Conservation (phyloP, 2,888 invertebrate species). For the Cenopis cana region DNA sequence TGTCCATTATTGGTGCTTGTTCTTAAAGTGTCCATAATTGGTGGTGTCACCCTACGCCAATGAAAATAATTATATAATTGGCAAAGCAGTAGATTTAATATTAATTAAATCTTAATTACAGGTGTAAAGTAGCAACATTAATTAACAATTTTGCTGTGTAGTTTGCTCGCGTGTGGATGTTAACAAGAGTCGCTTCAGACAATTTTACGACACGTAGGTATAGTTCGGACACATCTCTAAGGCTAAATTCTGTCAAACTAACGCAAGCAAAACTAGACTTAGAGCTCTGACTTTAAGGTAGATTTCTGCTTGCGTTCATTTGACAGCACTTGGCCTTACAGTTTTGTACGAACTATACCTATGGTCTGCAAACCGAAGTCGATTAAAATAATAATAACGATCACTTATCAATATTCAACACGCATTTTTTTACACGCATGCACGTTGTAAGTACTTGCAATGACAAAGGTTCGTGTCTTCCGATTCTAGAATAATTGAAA, state of each 20-base stretch:
- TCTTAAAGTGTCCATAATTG: too few species aligned
- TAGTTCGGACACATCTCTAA: too few species aligned
- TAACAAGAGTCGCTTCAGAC: slow-evolving; percentile 21
- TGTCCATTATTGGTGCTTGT: too few species aligned
- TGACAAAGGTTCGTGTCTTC: not conserved
- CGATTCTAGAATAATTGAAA: not conserved
- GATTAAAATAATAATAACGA: not conserved
- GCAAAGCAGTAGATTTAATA: slow-evolving; percentile 3
- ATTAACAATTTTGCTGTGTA: slow-evolving; percentile 35
- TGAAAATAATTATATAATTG: not conserved
- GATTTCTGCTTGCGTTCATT: too few species aligned
- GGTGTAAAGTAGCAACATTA: slow-evolving; percentile 32
- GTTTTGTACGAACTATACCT: too few species aligned
- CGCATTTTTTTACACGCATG: not conserved
- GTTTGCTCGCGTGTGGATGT: slow-evolving; percentile 27
- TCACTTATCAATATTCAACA: too few species aligned
- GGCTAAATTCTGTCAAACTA: too few species aligned
- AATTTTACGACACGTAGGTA: not conserved
- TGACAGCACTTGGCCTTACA: too few species aligned
- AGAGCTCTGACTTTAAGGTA: too few species aligned
- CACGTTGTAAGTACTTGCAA: too few species aligned
- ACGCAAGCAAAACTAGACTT: too few species aligned
- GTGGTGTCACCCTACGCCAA: not conserved
- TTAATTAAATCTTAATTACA: slow-evolving; percentile 37
- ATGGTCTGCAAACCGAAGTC: not conserved